Evolutionary conservation across 2,113 vertebrate genomes (phyloP).

Genomic region (Puntigrus tetrazona): DNA sequence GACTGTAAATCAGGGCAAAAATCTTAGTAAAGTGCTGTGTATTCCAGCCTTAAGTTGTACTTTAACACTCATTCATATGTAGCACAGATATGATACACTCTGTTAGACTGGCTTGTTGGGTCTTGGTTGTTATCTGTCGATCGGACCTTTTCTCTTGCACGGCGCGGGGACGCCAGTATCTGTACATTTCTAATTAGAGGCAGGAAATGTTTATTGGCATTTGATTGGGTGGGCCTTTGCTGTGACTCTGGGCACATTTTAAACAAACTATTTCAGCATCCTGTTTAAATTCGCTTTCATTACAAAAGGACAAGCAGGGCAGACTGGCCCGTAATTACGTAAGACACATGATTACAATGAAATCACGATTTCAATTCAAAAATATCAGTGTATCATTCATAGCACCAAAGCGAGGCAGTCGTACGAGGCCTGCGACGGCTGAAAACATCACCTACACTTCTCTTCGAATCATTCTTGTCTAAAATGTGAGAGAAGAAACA

Average conservation of each 20-base stretch:
- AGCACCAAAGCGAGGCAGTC: neutral
- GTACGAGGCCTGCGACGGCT: neutral
- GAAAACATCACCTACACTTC: neutral
- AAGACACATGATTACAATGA: slow-evolving; percentile 64
- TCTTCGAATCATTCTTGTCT: neutral
- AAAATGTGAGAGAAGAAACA: neutral
- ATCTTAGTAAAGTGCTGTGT: neutral
- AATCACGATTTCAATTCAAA: slow-evolving; percentile 16
- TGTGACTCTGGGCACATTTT: slow-evolving; percentile 81
- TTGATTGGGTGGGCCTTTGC: slow-evolving; percentile 82
- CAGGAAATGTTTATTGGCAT: slow-evolving; percentile 90
- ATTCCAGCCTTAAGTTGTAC: neutral
- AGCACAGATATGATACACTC: slow-evolving; percentile 43
- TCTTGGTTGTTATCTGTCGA: slow-evolving; percentile 62
- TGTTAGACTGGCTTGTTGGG: slow-evolving; percentile 56
- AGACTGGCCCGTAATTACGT: slow-evolving; percentile 63
- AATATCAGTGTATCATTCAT: slow-evolving; percentile 1
- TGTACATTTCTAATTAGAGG: slow-evolving; percentile 81
- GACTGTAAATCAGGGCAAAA: neutral
- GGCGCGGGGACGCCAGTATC: slow-evolving; percentile 65
- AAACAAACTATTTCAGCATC: slow-evolving; percentile 88
- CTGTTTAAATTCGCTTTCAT: slow-evolving; percentile 82
- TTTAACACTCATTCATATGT: slow-evolving; percentile 43
- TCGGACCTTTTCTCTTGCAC: slow-evolving; percentile 57
- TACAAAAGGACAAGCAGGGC: slow-evolving; percentile 53